Conservation (phyloP, 2,113 vertebrate species). For the Cettia cetti region DNA sequence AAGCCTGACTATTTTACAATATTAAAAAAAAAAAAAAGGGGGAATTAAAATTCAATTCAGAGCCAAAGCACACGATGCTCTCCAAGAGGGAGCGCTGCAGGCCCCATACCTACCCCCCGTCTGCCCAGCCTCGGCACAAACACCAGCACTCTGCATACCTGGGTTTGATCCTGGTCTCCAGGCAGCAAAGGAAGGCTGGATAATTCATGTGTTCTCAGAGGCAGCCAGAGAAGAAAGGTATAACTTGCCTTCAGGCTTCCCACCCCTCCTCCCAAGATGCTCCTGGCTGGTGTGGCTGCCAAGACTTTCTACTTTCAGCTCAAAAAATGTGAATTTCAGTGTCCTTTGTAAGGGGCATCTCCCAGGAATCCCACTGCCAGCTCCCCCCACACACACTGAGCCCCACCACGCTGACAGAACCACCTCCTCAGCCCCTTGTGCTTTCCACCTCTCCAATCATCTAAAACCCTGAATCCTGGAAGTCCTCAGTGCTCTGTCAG, state of each 20-base stretch:
- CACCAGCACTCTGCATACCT: neutral
- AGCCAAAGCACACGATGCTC: neutral
- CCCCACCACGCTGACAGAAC: neutral
- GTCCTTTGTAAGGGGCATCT: neutral
- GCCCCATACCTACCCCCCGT: neutral
- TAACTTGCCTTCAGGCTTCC: constrained; percentile 38
- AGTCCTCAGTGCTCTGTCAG: neutral
- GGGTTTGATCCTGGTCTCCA: constrained; percentile 19
- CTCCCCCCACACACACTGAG: rapidly evolving
- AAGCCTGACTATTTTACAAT: neutral
- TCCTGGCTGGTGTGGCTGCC: neutral
- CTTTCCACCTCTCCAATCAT: neutral
- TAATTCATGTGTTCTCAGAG: constrained; percentile 23
- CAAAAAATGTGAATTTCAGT: neutral
- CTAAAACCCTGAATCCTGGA: neutral
- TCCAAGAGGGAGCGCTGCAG: neutral
- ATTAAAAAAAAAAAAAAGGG: neutral
- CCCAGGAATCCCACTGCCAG: rapidly evolving
- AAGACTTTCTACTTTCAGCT: neutral
- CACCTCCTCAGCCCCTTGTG: neutral
- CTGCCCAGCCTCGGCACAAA: neutral
- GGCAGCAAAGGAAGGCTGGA: neutral
- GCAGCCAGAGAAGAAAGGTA: neutral
- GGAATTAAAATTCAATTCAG: neutral
- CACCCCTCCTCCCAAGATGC: neutral